Evolutionary conservation across 2,888 invertebrate genomes (phyloP).

Genomic region (Aporophyla lueneburgensis): DNA sequence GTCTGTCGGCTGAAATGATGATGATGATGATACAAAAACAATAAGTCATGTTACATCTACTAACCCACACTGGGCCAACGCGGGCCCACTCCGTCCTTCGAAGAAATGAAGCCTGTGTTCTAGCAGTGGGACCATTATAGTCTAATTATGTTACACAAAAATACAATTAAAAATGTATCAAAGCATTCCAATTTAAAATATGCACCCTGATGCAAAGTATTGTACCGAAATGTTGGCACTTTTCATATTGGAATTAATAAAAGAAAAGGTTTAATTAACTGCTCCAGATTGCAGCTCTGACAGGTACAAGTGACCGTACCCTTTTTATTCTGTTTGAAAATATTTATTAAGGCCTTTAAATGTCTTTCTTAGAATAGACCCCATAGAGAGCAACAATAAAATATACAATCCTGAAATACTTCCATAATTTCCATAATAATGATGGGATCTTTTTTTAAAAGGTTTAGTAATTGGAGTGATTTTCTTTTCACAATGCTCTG

Average conservation of each 20-base stretch:
- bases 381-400: neutral
- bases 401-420: constrained; percentile 19
- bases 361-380: neutral
- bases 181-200: too few species aligned
- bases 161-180: too few species aligned
- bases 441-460: neutral
- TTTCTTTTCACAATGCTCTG: neutral
- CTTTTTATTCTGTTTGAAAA: constrained; percentile 18
- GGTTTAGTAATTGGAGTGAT: neutral
- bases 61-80: too few species aligned
- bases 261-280: constrained; percentile 32
- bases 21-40: neutral
- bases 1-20: too few species aligned
- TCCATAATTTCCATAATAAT: constrained; percentile 3
- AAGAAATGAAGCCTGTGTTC: too few species aligned
- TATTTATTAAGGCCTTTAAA: constrained; percentile 14
- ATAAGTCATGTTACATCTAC: too few species aligned
- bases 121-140: too few species aligned
- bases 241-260: neutral
- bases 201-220: neutral
- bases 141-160: too few species aligned
- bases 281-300: constrained; percentile 20
- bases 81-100: too few species aligned
- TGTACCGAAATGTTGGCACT: neutral
- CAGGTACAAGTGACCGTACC: constrained; percentile 24